Conservation (phyloP, 2,797 vertebrate genomes). For the Acropternis orthonyx region DNA sequence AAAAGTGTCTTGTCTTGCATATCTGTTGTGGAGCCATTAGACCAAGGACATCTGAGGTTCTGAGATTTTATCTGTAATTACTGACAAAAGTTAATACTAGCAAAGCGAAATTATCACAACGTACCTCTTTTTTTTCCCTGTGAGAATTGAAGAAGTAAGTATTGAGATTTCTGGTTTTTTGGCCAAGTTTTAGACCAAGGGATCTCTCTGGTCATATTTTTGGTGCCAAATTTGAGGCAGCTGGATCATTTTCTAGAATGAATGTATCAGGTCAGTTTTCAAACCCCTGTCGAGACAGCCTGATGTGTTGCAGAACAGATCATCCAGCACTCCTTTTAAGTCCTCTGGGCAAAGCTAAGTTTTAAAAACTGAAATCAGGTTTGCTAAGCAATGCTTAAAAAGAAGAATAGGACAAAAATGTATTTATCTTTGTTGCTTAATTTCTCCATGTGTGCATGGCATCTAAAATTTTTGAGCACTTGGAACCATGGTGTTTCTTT, state of each 20-base stretch:
- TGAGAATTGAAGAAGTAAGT: neutral
- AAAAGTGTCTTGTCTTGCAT: neutral
- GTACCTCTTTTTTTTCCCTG: neutral
- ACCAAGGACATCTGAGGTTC: neutral
- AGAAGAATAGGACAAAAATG: neutral
- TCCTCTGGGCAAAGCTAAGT: neutral
- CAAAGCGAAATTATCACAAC: neutral
- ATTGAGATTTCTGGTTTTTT: neutral
- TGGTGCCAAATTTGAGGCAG: neutral
- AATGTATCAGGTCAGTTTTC: neutral
- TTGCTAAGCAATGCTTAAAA: neutral
- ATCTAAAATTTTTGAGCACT: neutral
- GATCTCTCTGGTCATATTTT: neutral
- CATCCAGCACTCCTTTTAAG: neutral
- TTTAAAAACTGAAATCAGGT: neutral
- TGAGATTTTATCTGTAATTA: neutral
- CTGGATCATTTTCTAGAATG: neutral
- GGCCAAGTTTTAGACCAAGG: neutral
- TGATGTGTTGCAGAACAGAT: neutral
- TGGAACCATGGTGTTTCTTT: neutral
- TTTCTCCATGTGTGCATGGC: neutral
- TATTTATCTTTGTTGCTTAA: neutral
- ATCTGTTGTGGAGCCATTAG: neutral
- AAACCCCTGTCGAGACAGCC: neutral
- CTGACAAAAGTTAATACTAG: neutral